Conservation (phyloP, 2,888 invertebrate genomes). For the Oligia latruncula region DNA sequence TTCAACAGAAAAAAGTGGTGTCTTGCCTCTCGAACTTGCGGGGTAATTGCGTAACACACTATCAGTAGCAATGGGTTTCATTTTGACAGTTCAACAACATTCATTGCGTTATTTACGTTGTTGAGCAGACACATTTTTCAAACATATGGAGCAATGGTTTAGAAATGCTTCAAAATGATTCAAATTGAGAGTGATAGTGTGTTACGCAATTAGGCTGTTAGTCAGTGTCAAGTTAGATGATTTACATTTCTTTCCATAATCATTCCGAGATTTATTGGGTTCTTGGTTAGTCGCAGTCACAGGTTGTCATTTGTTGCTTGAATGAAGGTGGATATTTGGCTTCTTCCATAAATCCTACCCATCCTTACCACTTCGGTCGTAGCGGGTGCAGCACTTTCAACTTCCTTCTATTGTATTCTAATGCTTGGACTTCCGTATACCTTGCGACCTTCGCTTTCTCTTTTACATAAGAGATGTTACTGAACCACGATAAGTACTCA, state of each 20-base stretch:
- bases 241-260: neutral
- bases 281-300: neutral
- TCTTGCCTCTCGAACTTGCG: neutral
- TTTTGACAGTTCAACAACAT: no score
- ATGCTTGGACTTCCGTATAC: constrained; percentile 3
- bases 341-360: neutral
- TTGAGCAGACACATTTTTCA: no score
- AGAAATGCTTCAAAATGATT: no score
- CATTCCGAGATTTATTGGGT: neutral
- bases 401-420: constrained; percentile 38
- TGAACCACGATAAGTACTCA: no score
- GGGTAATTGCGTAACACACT: no score
- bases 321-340: neutral
- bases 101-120: no score
- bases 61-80: no score
- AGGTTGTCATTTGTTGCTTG: neutral
- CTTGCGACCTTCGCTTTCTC: constrained; percentile 14
- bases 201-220: neutral
- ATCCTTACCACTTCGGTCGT: no score
- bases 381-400: constrained; percentile 3
- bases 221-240: neutral
- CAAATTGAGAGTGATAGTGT: no score
- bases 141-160: no score
- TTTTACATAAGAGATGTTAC: constrained; percentile 10
- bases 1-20: neutral